Conservation (phyloP, 2,113 vertebrate species). For the Zosterops japonicus region DNA sequence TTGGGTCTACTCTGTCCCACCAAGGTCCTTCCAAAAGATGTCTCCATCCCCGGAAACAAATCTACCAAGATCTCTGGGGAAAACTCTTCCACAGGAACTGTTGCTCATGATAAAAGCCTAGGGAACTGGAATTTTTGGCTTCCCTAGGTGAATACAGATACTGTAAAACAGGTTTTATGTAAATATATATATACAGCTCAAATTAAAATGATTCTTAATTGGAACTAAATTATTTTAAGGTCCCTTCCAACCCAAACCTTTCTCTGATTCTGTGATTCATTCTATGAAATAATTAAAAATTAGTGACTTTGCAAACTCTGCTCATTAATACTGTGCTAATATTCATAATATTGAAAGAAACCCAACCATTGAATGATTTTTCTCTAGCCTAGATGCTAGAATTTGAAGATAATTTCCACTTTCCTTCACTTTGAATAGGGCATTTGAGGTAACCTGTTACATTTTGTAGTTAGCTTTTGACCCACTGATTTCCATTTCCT, state of each 20-base stretch:
- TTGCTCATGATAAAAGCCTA: background rate
- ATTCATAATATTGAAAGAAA: constrained; percentile 16
- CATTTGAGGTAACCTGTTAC: background rate
- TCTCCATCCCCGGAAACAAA: background rate
- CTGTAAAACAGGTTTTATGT: background rate
- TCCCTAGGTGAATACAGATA: background rate
- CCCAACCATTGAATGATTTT: constrained; percentile 18
- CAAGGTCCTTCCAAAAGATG: background rate
- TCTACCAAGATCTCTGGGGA: background rate
- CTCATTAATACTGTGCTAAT: background rate
- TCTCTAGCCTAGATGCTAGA: background rate
- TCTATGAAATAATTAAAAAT: background rate
- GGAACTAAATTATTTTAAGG: background rate
- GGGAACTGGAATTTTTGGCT: background rate
- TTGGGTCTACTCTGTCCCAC: background rate
- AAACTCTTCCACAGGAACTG: background rate
- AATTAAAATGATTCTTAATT: background rate
- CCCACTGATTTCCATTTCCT: background rate
- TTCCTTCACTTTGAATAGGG: background rate
- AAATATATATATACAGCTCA: background rate
- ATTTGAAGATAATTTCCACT: background rate
- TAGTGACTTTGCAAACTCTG: background rate
- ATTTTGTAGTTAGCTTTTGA: background rate
- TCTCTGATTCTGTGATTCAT: background rate
- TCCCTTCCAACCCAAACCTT: background rate